phyloP scores from a whole-genome alignment of 2,888 invertebrate species.

The Latrodectus hesperus region DNA sequence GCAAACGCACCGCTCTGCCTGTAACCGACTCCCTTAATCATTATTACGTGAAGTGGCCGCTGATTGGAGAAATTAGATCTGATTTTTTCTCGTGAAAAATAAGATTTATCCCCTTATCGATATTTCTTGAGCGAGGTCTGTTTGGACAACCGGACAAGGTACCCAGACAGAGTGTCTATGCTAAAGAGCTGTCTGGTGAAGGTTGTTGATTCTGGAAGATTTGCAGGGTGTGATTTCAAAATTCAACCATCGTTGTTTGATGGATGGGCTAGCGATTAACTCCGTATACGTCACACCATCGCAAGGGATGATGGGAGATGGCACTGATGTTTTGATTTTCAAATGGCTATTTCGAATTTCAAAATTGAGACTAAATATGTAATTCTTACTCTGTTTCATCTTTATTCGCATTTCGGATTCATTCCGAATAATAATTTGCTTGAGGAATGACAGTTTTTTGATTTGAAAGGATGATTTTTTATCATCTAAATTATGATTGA shows the following conservation, averaged over 20 bases:
- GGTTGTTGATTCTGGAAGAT: background rate
- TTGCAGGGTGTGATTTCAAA: background rate
- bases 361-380: too few relatives aligned
- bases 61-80: background rate
- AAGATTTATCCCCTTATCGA: background rate
- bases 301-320: background rate
- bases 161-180: background rate
- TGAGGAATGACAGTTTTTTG: too few relatives aligned
- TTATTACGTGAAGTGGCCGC: background rate
- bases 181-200: background rate
- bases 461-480: too few relatives aligned
- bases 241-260: background rate
- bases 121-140: too few relatives aligned
- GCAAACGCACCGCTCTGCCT: slow-evolving; percentile 25
- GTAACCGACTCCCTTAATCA: background rate
- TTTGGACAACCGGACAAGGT: background rate
- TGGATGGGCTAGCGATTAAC: background rate
- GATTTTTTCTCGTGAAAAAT: background rate
- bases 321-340: background rate
- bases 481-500: too few relatives aligned
- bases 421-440: too few relatives aligned
- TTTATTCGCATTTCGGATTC: too few relatives aligned
- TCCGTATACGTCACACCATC: background rate
- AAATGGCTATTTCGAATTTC: too few relatives aligned
- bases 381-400: too few relatives aligned